Base-by-base conservation (phyloP, 2,113 vertebrate genomes). In the Oncorhynchus gorbuscha region DNA sequence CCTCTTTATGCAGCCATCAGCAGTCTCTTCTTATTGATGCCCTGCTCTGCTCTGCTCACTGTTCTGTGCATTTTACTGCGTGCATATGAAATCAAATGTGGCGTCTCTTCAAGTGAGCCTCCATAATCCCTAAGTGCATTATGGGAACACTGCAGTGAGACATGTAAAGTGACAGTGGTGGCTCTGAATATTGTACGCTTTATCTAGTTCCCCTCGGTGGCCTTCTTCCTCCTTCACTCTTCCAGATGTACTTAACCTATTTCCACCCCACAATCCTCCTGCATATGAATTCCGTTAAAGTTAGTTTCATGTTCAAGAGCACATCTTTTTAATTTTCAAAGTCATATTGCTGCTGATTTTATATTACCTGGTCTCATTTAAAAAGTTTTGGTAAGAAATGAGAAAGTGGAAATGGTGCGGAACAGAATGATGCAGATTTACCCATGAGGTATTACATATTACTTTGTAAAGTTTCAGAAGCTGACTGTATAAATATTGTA, bases 1-100 rank as follows among this genome's bases (percentile, higher is more conserved):
- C 65, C 28, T 26, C 48, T 68, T 55, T 55, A 18, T 74, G 70
- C 66, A 11, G 5, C 32, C 9, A 24, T 81, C 79, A 74, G 79
- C 73, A 74, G 69, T 76, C 66, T 55, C 51, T 64, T 71, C 22
- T 7, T 76, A 39, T 49, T 30, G 49, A 81, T 58, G 48, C 35
- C 16, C 45, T 62, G 35, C 32, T 67, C 74, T 65, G 64, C 69
- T 72, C 70, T 59, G 61, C 61, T 3, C 61, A 0, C 22, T 39
- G 20, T 24, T 75, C 48, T 81, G 24, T 28, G 72, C 59, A 74
- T 71, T 75, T 74, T 67, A 66, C n/a, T 66, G 32, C 22, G 64
- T 69, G 77, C 78, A 80, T 81, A 76, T 76, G 75, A 85, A 85
- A 87, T 73, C 28, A 83, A 81, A 87, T 71, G 71, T 74, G 59